These are phyloP conservation scores for Sparus aurata DNA, from an alignment of 2,797 vertebrate species.

Conservation along the genomic window DNA sequence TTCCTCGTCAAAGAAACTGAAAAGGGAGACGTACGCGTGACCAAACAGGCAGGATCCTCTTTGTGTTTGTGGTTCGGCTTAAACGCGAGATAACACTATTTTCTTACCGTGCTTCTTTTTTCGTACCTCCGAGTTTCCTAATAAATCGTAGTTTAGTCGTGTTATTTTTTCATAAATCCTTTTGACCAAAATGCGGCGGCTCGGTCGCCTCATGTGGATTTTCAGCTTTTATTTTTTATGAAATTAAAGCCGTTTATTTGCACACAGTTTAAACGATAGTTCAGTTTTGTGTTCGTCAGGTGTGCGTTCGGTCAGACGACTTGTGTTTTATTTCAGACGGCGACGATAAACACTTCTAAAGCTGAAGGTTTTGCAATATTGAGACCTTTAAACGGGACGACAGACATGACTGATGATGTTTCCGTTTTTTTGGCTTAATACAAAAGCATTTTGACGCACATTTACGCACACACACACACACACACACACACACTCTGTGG, in stretches of 20 bases:
- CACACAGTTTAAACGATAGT: conserved; percentile 60
- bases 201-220: conserved; percentile 37
- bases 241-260: conserved; percentile 61
- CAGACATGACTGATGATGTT: conserved; percentile 28
- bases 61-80: conserved; percentile 84
- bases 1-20: conserved; percentile 83
- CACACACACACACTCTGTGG: conserved; percentile 4
- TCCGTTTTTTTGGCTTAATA: conserved; percentile 1
- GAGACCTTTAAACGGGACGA: conserved; percentile 3
- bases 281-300: conserved; percentile 29
- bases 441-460: neutral
- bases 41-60: conserved; percentile 89
- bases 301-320: conserved; percentile 48
- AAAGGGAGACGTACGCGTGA: conserved; percentile 80
- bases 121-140: conserved; percentile 91
- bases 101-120: conserved; percentile 96
- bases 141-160: conserved; percentile 91
- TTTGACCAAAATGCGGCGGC: conserved; percentile 77
- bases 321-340: conserved; percentile 20
- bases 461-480: neutral
- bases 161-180: conserved; percentile 85
- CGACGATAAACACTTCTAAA: neutral
- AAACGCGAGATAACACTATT: conserved; percentile 94
- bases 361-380: conserved; percentile 1
- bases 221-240: conserved; percentile 45